Base-by-base conservation (phyloP, 2,113 vertebrate genomes). In the Lophotis ruficrista region DNA sequence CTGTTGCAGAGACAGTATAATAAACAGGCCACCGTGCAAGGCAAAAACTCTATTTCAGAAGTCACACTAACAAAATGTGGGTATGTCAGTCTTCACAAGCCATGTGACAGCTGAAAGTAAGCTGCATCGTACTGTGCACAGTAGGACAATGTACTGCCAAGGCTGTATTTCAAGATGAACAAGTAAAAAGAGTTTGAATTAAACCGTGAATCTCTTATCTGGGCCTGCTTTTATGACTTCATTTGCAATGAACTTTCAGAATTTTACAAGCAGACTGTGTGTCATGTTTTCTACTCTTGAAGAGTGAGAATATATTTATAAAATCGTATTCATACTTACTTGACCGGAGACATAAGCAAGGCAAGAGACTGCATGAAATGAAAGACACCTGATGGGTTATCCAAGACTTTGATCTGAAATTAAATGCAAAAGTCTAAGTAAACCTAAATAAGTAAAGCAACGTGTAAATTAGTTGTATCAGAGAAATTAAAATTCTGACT, bases 341-440 rank as follows among this genome's bases (percentile, higher is more conserved):
- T 98, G 84, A 98, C 97, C 96, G 99, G 99, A 94, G 99, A 99
- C 99, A 99, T 99, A 45, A 99, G 96, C 93, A 99, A 97, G 83
- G 99, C 98, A 91, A 99, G 98, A 48, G 99, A 99, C 58, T 99
- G 99, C 99, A 99, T 99, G 89, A 99, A 99, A 95, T 99, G 98
- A 96, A 99, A 99, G 75, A 99, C 98, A 81, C 99, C 99, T 43
- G 97, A 98, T 7, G 98, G 95, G 73, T 98, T 99, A 88, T 98
- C 98, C 97, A 98, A 97, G 93, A 99, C 98, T 96, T 98, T 98
- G 89, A 99, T 99, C 99, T 99, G 97, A 94, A 98, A 98, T 90
- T 22, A 96, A 94, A 97, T 6, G 21, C 30, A 95, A 89, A 95
- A 79, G 50, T 17, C 83, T 35, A 78, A 94, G 76, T 88, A 87